Conservation (phyloP, 2,888 invertebrate genomes). For the Eutolmus rufibarbis region DNA sequence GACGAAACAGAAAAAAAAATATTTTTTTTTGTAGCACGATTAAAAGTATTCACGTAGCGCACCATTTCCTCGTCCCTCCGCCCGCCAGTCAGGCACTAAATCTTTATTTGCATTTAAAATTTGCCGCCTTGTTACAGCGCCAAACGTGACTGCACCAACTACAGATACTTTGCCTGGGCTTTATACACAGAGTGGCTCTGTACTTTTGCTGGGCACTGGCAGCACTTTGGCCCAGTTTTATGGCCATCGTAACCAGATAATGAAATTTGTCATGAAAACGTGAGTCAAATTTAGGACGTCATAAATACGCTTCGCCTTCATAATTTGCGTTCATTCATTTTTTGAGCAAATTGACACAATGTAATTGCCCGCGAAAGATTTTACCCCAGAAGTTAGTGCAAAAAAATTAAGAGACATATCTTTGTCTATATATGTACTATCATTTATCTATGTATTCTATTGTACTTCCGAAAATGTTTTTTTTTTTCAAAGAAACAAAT, state of each 20-base stretch:
- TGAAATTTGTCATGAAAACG: conserved; percentile 13
- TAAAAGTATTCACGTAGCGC: background rate
- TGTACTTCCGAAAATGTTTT: background rate
- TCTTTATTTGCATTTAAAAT: conserved; percentile 29
- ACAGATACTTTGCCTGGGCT: background rate
- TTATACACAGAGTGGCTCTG: background rate
- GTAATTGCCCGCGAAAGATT: background rate
- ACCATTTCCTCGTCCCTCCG: background rate
- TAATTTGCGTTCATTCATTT: background rate
- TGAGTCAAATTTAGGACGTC: conserved; percentile 9
- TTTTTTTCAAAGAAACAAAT: background rate
- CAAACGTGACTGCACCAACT: conserved; percentile 20
- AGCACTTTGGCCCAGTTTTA: background rate
- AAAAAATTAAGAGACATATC: too few relatives aligned
- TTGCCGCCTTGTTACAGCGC: conserved; percentile 13
- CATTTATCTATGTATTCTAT: too few relatives aligned
- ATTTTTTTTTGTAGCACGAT: background rate
- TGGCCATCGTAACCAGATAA: conserved; percentile 7
- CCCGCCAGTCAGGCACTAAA: background rate
- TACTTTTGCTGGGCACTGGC: background rate
- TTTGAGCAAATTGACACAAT: background rate
- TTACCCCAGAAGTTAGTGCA: background rate
- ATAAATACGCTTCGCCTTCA: background rate
- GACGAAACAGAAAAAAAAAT: background rate
- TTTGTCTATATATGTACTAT: background rate